These are phyloP conservation scores for Nymphicus hollandicus DNA, from an alignment of 2,113 vertebrate genomes.

Conservation along the genomic window DNA sequence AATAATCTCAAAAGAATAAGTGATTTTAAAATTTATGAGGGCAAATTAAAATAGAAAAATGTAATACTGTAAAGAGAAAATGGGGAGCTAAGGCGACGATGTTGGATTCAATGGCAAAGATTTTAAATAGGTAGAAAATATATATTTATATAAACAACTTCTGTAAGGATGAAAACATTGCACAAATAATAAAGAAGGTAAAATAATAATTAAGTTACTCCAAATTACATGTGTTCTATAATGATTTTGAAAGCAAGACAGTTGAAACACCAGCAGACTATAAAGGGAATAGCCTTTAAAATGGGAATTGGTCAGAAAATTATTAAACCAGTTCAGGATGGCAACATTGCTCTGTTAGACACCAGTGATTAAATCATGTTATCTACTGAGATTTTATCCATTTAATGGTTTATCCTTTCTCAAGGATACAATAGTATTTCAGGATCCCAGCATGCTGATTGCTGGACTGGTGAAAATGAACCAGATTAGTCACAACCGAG, in stretches of 20 bases:
- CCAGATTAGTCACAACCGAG: rapidly evolving
- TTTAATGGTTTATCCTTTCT: neutral
- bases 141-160: neutral
- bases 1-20: neutral
- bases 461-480: neutral
- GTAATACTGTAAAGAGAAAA: neutral
- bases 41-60: neutral
- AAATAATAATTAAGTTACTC: neutral
- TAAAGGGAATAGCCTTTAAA: neutral
- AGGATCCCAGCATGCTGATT: neutral
- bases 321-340: neutral
- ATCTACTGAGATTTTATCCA: neutral
- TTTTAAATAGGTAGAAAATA: neutral
- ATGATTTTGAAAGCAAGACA: neutral
- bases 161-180: neutral
- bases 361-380: neutral
- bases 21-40: neutral
- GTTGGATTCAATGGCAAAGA: neutral
- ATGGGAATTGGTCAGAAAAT: neutral
- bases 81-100: neutral
- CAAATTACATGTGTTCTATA: neutral
- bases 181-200: neutral
- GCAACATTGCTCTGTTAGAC: neutral
- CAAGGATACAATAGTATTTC: neutral
- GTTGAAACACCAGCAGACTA: neutral